These are phyloP conservation scores for Gallinago stenura DNA, from an alignment of 2,797 vertebrate species.

Conservation along the genomic window DNA sequence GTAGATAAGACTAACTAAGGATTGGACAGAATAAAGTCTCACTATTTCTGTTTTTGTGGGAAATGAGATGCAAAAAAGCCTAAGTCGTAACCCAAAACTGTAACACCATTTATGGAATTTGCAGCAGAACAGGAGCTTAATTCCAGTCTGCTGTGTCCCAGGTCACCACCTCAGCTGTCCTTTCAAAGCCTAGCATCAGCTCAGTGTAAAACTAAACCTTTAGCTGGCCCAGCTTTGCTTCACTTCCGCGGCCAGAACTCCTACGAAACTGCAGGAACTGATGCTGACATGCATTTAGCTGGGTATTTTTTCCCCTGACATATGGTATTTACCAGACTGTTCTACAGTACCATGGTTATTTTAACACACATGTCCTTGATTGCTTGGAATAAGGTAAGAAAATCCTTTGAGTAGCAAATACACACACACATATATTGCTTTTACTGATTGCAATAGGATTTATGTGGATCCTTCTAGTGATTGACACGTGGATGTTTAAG, in stretches of 20 bases:
- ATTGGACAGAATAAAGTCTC: background rate
- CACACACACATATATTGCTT: background rate
- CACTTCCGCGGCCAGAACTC: conserved; percentile 38
- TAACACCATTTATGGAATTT: background rate
- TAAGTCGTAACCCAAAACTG: background rate
- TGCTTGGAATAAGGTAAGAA: conserved; percentile 39
- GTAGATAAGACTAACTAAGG: background rate
- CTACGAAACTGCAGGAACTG: conserved; percentile 37
- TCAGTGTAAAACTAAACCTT: background rate
- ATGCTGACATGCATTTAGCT: conserved; percentile 36
- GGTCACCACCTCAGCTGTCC: background rate
- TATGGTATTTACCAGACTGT: conserved; percentile 62
- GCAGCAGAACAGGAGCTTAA: background rate
- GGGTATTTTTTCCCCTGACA: conserved; percentile 59
- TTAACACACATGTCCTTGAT: conserved; percentile 57
- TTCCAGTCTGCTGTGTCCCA: background rate
- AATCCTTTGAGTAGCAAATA: conserved; percentile 33
- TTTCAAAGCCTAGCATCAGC: background rate
- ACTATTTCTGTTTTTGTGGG: background rate
- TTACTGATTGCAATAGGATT: conserved; percentile 25
- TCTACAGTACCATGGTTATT: conserved; percentile 61
- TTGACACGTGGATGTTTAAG: conserved; percentile 34
- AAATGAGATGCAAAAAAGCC: background rate
- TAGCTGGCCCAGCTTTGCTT: conserved; percentile 22
- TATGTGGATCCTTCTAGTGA: conserved; percentile 21